A percentile compares a stretch with the other conserved stretches of the same genome.
These are phyloP conservation scores for Tragelaphus imberbis DNA, from an alignment of 2,113 vertebrate species.

Conservation along the genomic window DNA sequence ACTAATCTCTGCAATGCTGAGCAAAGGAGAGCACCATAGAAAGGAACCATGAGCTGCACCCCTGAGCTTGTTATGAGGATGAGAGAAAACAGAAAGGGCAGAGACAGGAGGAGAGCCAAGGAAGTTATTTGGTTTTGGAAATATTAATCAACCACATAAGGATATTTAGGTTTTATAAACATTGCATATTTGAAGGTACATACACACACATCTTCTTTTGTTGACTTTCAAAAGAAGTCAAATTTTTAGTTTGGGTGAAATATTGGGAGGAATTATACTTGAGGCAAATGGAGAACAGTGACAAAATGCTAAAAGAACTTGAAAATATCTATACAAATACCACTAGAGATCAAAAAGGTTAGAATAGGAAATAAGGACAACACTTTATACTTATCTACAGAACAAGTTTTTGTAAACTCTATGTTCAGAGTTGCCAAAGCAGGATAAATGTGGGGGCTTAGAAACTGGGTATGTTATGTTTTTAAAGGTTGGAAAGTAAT, in stretches of 20 bases:
- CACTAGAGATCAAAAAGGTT: background rate
- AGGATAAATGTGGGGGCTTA: slow-evolving; percentile 9
- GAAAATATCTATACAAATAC: background rate
- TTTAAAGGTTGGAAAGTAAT: slow-evolving; percentile 27
- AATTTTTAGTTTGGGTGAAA: slow-evolving; percentile 46
- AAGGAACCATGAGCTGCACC: background rate
- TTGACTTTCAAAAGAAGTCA: slow-evolving; percentile 50
- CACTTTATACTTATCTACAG: background rate
- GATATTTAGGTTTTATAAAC: slow-evolving; percentile 14
- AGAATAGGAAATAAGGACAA: slow-evolving; percentile 9
- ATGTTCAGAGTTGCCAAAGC: slow-evolving; percentile 37
- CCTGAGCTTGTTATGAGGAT: background rate
- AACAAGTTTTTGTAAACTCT: slow-evolving; percentile 2
- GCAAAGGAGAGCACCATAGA: background rate
- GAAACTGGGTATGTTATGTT: slow-evolving; percentile 33
- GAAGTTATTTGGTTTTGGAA: slow-evolving; percentile 33
- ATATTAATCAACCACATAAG: slow-evolving; percentile 18
- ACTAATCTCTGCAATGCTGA: background rate
- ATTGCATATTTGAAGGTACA: background rate
- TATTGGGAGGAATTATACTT: slow-evolving; percentile 21
- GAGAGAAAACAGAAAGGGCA: background rate
- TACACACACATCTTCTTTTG: slow-evolving; percentile 28
- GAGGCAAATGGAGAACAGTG: background rate
- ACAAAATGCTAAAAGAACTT: background rate
- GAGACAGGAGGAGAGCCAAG: background rate